These are phyloP conservation scores for Sebastes flavidus DNA, from an alignment of 2,797 vertebrate species.

Conservation along the genomic window DNA sequence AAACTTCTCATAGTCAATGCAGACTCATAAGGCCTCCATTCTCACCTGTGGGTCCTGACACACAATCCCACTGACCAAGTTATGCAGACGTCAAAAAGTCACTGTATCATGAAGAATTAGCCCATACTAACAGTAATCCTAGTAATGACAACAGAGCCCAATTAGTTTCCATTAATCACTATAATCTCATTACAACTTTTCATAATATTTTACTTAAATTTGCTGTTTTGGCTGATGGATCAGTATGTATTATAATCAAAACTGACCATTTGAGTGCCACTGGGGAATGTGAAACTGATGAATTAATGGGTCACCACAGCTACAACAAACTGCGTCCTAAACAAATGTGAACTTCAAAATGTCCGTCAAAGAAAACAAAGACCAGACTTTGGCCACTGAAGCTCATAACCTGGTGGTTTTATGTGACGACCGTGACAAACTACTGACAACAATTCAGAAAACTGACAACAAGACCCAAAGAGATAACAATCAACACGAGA, in stretches of 20 bases:
- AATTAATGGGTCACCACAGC: constrained; percentile 13
- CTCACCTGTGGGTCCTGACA: constrained; percentile 11
- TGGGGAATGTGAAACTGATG: constrained; percentile 23
- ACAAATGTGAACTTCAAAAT: constrained; percentile 21
- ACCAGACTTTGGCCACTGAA: not conserved
- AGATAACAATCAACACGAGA: constrained; percentile 28
- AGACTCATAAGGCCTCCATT: not conserved
- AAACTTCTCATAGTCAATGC: not conserved
- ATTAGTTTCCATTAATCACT: constrained; percentile 57
- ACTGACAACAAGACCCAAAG: constrained; percentile 22
- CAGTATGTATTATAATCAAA: constrained; percentile 29
- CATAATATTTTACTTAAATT: constrained; percentile 26
- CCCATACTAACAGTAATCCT: constrained; percentile 12
- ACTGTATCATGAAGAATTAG: constrained; percentile 32
- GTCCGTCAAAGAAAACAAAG: constrained; percentile 4
- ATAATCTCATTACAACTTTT: constrained; percentile 34
- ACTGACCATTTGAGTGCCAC: not conserved
- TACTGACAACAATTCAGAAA: constrained; percentile 32
- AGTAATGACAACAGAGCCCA: constrained; percentile 55
- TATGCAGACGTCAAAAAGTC: constrained; percentile 5
- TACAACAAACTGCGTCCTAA: not conserved
- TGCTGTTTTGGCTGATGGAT: constrained; percentile 22
- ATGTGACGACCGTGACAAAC: constrained; percentile 25
- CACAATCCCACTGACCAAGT: constrained; percentile 25
- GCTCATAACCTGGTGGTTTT: constrained; percentile 15